Base-by-base conservation (phyloP, 2,888 invertebrate genomes). In the Oeneis ivallda region DNA sequence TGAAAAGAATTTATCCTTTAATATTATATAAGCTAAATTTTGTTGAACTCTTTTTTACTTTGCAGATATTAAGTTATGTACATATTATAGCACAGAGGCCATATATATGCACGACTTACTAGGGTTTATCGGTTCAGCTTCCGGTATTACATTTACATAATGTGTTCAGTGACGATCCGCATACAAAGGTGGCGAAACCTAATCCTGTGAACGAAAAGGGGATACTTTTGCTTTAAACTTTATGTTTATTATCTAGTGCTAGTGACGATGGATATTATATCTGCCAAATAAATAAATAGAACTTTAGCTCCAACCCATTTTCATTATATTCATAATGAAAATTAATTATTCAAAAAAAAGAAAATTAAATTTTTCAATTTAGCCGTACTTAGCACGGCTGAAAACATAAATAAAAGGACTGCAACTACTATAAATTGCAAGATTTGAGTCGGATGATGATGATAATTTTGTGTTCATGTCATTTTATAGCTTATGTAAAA, bases 111-210 rank as follows among this genome's bases (percentile, higher is more conserved):
- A 54, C 37, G 37, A 37, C 10, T 17, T 39, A 39, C 54, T 19
- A 39, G 37, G 19, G 54, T 54, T 17, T 19, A 54, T 52, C 54
- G 54, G 54, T 19, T 54, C 39, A 17, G 37, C 54, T 54, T 54
- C 54, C 54, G 39, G 54, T 39, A 39, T 39, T 17, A 54, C 39
- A 54, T 54, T 54, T 54, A 54, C 54, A 54, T 54, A 54, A 54
- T 54, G 54, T 39, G 54, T 13, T 54, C 54, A 39, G 54, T 54
- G 54, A 54, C 39, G 54, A 39, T 15, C 17, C 54, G 39, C 54
- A 54, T 54, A 54, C 54, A 54, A 54, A 54, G 39, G 17, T 54
- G 54, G 39, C 54, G 37, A 54, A 39, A 54, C 17, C 15, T 1
- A 15, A 17, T 39, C 10, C 17, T 39, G 17, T 39, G 39, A 39